Base-by-base conservation (phyloP, 2,888 invertebrate genomes). In the Frankliniella fusca region DNA sequence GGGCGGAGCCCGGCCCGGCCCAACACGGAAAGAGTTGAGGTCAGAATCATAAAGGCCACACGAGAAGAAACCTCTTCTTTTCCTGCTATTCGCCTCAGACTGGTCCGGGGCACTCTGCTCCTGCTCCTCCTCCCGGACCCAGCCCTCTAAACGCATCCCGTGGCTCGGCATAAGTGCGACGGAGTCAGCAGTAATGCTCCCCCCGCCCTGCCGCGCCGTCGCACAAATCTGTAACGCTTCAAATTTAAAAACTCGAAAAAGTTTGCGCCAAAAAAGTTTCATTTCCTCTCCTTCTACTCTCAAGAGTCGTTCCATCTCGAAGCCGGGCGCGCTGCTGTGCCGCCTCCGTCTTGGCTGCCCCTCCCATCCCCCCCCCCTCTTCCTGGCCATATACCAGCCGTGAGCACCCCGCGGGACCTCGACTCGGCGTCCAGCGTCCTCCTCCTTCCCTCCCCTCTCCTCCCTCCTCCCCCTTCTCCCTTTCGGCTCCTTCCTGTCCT, bases 181-280 rank as follows among this genome's bases (percentile, higher is more conserved):
- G 38, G 38, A 2, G 38, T 2, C 38, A 5, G 38, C 38, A 38
- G 3, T 38, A 38, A 38, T 38, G 38, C 38, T 38, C 38, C 38
- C 38, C 38, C 38, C 38, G 5, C 5, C 38, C 38, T n/a, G n/a
- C n/a, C n/a, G n/a, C n/a, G n/a, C n/a, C n/a, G n/a, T n/a, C 18
- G 15, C 54, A 20, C 54, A 54, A 54, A 54, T 54, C 54, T 15
- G 54, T 15, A 20, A 5, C 70, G 70, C 70, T 23, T 76, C 70
- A 76, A 76, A 76, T 76, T 76, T 76, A 76, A 76, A 76, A 76
- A 76, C 23, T 76, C 70, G 70, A n/a, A n/a, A 38, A 76, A 76
- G 70, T 76, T 76, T 76, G 70, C 70, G n/a, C 70, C 70, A 23
- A 76, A 76, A 76, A 76, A 76, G 70, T 76, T 76, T 76, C 70